phyloP scores from a whole-genome alignment of 2,113 vertebrate genomes.

The Cyphomyrus plagiostoma region DNA sequence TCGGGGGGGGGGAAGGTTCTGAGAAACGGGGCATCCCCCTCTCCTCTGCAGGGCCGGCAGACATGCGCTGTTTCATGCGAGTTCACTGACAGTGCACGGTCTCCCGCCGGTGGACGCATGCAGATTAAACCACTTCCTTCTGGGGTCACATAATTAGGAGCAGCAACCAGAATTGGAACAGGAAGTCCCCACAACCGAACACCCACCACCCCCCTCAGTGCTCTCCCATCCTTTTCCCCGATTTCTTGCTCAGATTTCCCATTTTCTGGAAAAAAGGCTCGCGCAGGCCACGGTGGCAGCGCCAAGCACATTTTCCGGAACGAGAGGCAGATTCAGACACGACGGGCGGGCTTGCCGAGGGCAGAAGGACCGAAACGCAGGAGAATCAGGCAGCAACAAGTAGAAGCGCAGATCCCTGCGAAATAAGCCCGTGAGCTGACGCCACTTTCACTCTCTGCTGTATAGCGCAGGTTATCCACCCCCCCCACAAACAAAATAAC shows the following conservation, averaged over 20 bases:
- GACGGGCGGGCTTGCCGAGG: background rate
- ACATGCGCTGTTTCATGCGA: background rate
- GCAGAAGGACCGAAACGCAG: conserved; percentile 25
- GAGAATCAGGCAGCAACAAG: conserved; percentile 13
- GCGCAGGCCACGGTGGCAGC: background rate
- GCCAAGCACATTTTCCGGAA: background rate
- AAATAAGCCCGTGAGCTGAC: background rate
- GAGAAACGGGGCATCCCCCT: background rate
- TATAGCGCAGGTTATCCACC: no score
- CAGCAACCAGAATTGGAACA: conserved; percentile 19
- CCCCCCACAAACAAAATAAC: background rate
- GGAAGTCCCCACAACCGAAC: conserved; percentile 13
- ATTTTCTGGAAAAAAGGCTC: background rate
- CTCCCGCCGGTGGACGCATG: conserved; percentile 9
- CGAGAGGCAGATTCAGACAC: conserved; percentile 17
- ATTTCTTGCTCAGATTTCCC: background rate
- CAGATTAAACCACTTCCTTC: conserved; percentile 19
- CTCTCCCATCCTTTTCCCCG: background rate
- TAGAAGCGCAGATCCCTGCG: background rate
- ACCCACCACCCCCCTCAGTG: background rate
- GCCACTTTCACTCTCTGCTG: background rate
- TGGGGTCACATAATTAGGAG: conserved; percentile 13
- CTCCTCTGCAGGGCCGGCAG: background rate
- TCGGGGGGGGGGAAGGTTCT: background rate
- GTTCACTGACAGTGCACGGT: background rate